A percentile compares a stretch with the other conserved stretches of the same genome.
phyloP scores from a whole-genome alignment of 2,888 invertebrate species.

The Rhagium mordax region DNA sequence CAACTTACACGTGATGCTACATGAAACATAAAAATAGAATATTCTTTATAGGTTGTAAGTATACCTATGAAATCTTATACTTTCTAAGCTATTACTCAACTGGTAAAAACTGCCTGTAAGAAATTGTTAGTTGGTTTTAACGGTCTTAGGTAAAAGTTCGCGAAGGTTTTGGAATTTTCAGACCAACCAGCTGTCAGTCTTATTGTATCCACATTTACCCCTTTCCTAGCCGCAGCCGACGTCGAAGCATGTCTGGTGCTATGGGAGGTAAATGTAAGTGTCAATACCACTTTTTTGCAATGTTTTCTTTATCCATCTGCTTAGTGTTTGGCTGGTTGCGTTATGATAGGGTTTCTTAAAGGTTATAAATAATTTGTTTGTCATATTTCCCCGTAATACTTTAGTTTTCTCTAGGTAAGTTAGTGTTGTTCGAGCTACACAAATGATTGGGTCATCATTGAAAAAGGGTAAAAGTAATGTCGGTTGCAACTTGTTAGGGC shows the following conservation, averaged over 20 bases:
- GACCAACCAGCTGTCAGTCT: conserved; percentile 53
- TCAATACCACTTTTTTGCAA: conserved; percentile 49
- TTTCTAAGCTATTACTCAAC: no score
- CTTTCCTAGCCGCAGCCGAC: conserved; percentile 48
- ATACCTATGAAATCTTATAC: no score
- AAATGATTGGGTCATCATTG: conserved; percentile 2
- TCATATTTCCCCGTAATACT: neutral
- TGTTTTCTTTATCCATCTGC: conserved; percentile 35
- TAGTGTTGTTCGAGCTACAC: neutral
- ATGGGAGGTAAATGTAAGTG: conserved; percentile 45
- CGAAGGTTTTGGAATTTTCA: conserved; percentile 48
- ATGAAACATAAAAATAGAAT: no score
- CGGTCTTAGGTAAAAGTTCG: conserved; percentile 49
- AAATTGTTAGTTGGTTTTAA: neutral
- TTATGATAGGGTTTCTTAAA: conserved; percentile 35
- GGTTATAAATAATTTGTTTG: conserved; percentile 21
- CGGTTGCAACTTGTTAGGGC: neutral
- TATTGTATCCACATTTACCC: conserved; percentile 50
- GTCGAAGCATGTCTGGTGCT: conserved; percentile 54
- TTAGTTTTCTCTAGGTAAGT: neutral
- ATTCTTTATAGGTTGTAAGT: no score
- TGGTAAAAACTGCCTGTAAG: no score
- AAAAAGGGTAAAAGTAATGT: conserved; percentile 4
- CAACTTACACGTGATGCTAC: no score
- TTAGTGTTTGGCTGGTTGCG: conserved; percentile 20